Conservation (phyloP, 1,140 invertebrate species). For the Carcinoscorpius rotundicauda region DNA sequence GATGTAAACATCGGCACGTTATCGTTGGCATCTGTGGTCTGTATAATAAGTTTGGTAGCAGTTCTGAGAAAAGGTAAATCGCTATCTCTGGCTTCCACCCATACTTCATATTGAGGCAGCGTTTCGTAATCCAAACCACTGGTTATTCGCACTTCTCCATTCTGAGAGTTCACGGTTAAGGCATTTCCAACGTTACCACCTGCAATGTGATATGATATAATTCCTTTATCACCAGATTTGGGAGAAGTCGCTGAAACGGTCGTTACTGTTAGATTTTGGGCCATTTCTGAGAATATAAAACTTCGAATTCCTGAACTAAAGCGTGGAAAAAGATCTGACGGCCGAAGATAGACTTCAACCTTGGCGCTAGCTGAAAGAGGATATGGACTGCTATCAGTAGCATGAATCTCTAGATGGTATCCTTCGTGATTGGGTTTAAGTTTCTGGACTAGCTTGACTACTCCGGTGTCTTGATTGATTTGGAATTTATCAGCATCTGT, state of each 20-base stretch:
- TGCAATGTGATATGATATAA: conserved; percentile 56
- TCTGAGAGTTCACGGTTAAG: conserved; percentile 64
- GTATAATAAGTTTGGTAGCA: conserved; percentile 54
- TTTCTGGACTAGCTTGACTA: conserved; percentile 48
- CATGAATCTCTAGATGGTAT: conserved; percentile 57
- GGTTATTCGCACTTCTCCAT: conserved; percentile 59
- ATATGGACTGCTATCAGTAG: conserved; percentile 32
- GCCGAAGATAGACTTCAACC: conserved; percentile 55
- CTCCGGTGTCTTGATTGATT: conserved; percentile 64
- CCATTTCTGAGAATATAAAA: conserved; percentile 70
- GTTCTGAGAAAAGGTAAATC: conserved; percentile 63
- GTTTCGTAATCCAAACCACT: conserved; percentile 78
- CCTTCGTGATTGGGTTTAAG: conserved; percentile 33
- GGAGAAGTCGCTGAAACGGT: conserved; percentile 39
- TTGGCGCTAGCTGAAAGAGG: conserved; percentile 35
- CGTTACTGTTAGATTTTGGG: conserved; percentile 34
- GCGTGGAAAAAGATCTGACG: conserved; percentile 56
- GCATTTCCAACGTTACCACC: conserved; percentile 79
- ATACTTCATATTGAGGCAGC: conserved; percentile 68
- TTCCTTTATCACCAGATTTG: conserved; percentile 42
- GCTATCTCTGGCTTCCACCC: conserved; percentile 80
- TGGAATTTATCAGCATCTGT: conserved; percentile 59
- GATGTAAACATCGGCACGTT: conserved; percentile 59
- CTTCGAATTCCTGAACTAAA: conserved; percentile 46
- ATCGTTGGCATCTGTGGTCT: conserved; percentile 83